Evolutionary conservation across 2,888 invertebrate genomes (phyloP).

Genomic region (Cyrtodaria siliqua): DNA sequence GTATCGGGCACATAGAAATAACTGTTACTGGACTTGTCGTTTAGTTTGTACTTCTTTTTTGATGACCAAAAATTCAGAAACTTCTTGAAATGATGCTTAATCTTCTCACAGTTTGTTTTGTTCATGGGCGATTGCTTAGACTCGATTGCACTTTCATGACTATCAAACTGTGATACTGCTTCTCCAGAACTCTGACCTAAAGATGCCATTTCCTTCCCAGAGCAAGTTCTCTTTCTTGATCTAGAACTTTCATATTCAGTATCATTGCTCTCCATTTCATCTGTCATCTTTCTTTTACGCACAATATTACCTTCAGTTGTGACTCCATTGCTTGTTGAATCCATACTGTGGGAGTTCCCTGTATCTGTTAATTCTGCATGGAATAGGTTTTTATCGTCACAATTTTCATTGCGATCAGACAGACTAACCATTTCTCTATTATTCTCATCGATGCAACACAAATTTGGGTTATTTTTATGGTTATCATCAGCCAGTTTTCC

Average conservation of each 20-base stretch:
- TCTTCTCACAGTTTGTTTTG: too few relatives aligned
- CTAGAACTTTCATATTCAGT: not conserved
- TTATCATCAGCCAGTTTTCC: not conserved
- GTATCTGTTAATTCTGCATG: not conserved
- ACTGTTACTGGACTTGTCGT: too few relatives aligned
- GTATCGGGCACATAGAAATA: too few relatives aligned
- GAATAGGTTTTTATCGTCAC: not conserved
- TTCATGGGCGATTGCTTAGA: too few relatives aligned
- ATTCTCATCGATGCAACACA: not conserved
- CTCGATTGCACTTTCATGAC: too few relatives aligned
- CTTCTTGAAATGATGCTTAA: not conserved
- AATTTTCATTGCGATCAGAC: not conserved
- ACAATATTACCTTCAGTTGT: not conserved
- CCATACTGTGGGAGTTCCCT: not conserved
- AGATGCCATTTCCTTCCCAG: too few relatives aligned
- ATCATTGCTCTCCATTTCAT: conserved; percentile 8
- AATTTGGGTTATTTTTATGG: not conserved
- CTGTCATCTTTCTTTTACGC: conserved; percentile 6
- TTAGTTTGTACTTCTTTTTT: too few relatives aligned
- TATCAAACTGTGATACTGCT: too few relatives aligned
- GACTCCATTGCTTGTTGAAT: not conserved
- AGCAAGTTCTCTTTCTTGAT: too few relatives aligned
- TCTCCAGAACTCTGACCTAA: too few relatives aligned
- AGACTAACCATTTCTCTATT: not conserved
- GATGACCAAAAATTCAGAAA: not conserved